These are phyloP conservation scores for Eulithis prunata DNA, from an alignment of 2,888 invertebrate genomes.

Conservation along the genomic window DNA sequence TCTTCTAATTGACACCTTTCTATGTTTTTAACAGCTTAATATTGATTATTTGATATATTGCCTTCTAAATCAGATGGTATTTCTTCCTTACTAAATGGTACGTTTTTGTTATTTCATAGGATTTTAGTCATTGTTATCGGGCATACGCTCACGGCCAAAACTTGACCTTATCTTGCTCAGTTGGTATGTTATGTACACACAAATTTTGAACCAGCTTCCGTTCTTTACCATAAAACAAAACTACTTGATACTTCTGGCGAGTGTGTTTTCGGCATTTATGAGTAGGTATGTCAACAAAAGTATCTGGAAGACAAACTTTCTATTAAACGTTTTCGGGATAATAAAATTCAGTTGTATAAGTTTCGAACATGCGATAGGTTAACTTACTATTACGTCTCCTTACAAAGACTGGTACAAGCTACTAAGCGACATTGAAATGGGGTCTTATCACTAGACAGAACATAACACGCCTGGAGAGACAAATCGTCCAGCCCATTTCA, in stretches of 20 bases:
- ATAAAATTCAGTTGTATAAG: no score
- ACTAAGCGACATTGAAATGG: constrained; percentile 39
- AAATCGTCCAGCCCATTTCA: constrained; percentile 58
- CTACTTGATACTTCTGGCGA: background rate
- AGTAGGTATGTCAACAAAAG: no score
- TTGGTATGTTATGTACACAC: constrained; percentile 1
- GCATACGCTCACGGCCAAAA: constrained; percentile 6
- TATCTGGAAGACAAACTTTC: no score
- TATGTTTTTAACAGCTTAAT: background rate
- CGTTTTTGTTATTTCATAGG: background rate
- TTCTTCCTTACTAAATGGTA: no score
- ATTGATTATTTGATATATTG: no score
- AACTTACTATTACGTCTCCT: constrained; percentile 23
- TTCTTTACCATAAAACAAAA: constrained; percentile 5
- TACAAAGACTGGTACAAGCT: constrained; percentile 38
- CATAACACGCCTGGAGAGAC: constrained; percentile 58
- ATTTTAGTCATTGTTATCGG: constrained; percentile 8
- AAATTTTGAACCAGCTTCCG: constrained; percentile 10
- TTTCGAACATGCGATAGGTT: no score
- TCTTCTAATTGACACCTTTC: background rate
- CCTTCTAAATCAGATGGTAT: no score
- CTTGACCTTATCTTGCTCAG: constrained; percentile 21
- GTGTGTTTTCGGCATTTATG: no score
- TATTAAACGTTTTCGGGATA: no score
- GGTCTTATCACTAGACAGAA: constrained; percentile 47